phyloP scores from a whole-genome alignment of 1,140 invertebrate species.

The Antheraea pernyi region DNA sequence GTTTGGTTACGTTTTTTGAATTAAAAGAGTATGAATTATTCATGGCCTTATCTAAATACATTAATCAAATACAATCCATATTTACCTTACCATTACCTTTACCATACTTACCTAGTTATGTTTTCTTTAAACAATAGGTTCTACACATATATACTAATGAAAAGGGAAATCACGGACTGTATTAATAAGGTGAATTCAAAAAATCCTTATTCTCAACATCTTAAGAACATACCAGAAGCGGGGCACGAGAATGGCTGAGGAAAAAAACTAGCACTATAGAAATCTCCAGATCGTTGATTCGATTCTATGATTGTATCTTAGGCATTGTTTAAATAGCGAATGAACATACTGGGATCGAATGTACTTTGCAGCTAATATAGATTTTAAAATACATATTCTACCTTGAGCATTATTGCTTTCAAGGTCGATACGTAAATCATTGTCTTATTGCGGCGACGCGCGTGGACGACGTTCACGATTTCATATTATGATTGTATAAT shows the following conservation, averaged over 20 bases:
- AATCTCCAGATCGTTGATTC: background rate
- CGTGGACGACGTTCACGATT: background rate
- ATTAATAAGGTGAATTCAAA: no score
- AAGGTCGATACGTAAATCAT: background rate
- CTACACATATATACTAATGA: no score
- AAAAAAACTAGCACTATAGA: background rate
- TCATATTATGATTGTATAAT: background rate
- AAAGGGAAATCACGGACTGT: no score
- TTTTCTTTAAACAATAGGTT: no score
- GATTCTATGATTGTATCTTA: no score
- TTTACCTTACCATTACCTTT: no score
- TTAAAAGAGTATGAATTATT: no score
- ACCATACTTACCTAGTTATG: no score
- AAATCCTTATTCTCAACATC: no score
- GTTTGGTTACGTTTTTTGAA: background rate
- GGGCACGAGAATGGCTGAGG: background rate
- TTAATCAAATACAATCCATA: no score
- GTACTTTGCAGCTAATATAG: no score
- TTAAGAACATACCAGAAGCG: background rate
- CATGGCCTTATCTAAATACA: no score
- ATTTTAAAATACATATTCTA: background rate
- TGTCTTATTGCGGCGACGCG: background rate
- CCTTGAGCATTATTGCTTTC: background rate
- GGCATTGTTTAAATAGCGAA: background rate
- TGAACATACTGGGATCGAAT: background rate